These are phyloP conservation scores for Henricia sp. DNA, from an alignment of 53 echinoderm and acorn worm species.

Conservation along the genomic window DNA sequence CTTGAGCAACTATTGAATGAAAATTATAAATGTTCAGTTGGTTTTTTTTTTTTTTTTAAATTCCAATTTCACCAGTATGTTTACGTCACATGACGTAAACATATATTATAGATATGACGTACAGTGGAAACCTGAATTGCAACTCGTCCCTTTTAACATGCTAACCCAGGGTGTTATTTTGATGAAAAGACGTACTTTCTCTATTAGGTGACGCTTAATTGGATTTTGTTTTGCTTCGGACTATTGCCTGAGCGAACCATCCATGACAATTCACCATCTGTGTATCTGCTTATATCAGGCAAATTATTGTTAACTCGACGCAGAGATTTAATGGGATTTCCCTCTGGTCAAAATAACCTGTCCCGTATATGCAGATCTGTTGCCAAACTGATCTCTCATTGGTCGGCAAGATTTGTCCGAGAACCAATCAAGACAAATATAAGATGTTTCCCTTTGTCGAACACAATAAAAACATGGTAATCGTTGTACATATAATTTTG, in stretches of 20 bases:
- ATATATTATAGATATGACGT: too few species aligned
- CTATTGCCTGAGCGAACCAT: not conserved
- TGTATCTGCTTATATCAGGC: not conserved
- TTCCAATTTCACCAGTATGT: too few species aligned
- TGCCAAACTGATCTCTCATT: too few species aligned
- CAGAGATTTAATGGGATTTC: not conserved
- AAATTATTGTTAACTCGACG: constrained; percentile 16
- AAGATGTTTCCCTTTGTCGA: too few species aligned
- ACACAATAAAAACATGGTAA: not conserved
- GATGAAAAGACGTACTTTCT: not conserved
- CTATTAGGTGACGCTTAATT: not conserved
- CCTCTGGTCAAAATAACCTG: not conserved
- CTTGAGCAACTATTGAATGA: too few species aligned
- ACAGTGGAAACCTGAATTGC: too few species aligned
- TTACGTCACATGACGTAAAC: too few species aligned
- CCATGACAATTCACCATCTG: not conserved
- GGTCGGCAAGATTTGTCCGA: too few species aligned
- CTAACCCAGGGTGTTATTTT: not conserved
- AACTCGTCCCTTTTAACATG: too few species aligned
- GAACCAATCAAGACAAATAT: too few species aligned
- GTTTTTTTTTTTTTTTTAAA: too few species aligned
- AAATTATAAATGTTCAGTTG: too few species aligned
- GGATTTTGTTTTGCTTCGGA: not conserved
- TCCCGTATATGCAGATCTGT: not conserved
- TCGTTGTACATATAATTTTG: not conserved